Percentiles rank a stretch among this genome's conserved stretches.
Conservation (phyloP, 30 jellyfish, hydroid and myxozoan genomes). For the Turritopsis rubra region DNA sequence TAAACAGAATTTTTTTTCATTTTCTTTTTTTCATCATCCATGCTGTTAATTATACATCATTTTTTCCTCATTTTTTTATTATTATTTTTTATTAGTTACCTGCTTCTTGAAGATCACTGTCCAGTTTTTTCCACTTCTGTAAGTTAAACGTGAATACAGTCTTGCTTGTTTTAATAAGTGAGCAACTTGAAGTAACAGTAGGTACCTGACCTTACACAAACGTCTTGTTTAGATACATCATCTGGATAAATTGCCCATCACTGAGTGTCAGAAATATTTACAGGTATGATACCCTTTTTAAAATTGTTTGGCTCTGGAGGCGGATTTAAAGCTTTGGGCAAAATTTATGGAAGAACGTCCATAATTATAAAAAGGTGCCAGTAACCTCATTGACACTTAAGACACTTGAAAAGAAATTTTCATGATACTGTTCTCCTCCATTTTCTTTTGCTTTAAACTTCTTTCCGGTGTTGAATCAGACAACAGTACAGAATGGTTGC, state of each 20-base stretch:
- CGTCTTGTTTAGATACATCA: slow-evolving; percentile 16
- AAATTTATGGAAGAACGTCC: no score
- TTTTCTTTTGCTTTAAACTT: no score
- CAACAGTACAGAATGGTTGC: no score
- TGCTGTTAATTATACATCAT: not conserved
- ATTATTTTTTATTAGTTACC: not conserved
- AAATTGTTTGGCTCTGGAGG: no score
- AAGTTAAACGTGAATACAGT: not conserved
- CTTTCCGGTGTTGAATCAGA: no score
- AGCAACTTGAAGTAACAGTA: no score
- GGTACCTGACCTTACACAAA: no score
- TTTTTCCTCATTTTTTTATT: not conserved
- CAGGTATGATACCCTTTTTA: slow-evolving; percentile 4
- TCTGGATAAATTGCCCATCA: not conserved
- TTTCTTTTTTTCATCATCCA: not conserved
- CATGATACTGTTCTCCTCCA: no score
- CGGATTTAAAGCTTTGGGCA: no score
- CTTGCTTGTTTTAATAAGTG: not conserved
- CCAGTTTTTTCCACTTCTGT: not conserved
- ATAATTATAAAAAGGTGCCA: no score
- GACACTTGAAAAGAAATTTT: no score
- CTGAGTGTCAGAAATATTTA: slow-evolving; percentile 1
- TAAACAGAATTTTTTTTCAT: not conserved
- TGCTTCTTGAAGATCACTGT: not conserved
- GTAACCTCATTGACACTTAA: no score